Conservation (phyloP, 1,140 invertebrate species). For the Bombus soroeensis region DNA sequence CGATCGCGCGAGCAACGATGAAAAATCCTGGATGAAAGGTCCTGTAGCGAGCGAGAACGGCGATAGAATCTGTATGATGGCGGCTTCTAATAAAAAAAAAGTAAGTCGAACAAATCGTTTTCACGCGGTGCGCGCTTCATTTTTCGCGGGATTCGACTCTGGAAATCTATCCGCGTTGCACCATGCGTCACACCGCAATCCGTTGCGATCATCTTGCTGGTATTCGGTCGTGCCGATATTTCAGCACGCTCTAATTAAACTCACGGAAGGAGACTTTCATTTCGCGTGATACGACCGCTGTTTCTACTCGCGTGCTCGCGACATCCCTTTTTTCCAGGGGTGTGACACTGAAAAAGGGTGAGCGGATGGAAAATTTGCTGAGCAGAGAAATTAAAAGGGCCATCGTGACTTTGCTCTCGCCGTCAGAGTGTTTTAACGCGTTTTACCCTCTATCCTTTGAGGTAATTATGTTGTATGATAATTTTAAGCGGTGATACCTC, state of each 20-base stretch:
- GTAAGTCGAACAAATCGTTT: conserved; percentile 27
- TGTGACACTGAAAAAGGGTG: background rate
- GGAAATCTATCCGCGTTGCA: conserved; percentile 14
- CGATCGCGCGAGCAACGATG: background rate
- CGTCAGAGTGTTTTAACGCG: conserved; percentile 8
- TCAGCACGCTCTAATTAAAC: conserved; percentile 43
- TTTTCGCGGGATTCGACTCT: background rate
- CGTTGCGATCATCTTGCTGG: conserved; percentile 34
- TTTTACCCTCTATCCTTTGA: background rate
- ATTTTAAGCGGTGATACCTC: conserved; percentile 5
- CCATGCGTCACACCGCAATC: conserved; percentile 12
- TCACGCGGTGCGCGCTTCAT: background rate
- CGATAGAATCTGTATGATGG: background rate
- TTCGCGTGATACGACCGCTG: conserved; percentile 6
- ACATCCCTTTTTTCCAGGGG: background rate
- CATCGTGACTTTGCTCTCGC: conserved; percentile 6
- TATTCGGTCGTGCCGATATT: conserved; percentile 15
- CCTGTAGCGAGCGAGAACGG: background rate
- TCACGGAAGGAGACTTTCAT: conserved; percentile 40
- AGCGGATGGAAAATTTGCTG: conserved; percentile 26
- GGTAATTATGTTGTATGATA: background rate
- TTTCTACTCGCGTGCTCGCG: background rate
- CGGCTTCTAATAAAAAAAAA: conserved; percentile 7
- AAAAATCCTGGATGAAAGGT: conserved; percentile 19
- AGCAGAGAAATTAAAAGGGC: conserved; percentile 22